Base-by-base conservation (phyloP, 2,113 vertebrate genomes). In the Lota lota region DNA sequence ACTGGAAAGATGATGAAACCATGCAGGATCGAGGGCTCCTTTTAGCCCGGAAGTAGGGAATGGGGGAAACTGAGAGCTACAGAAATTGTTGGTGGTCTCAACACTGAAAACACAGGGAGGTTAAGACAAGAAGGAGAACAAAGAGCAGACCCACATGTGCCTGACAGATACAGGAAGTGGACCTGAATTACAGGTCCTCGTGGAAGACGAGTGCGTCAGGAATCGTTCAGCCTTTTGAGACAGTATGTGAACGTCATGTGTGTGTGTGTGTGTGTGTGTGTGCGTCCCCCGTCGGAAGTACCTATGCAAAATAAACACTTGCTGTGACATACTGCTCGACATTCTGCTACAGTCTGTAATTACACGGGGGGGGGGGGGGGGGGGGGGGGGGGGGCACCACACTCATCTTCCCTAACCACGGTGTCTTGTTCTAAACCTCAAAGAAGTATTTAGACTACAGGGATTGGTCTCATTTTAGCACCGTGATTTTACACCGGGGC, bases 161-260 rank as follows among this genome's bases (percentile, higher is more conserved):
- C 17, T 10, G 21, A 69, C 69, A 69, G 61, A 79, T 12, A 73
- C 63, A 78, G 75, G 73, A 76, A 80, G 77, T 65, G 20, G 69
- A 4, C 4, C 19, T 28, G 68, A 66, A 79, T 40, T 47, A 70
- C 36, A 64, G 61, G 22, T 57, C 66, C 71, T 71, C 22, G 22
- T 56, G 71, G 64, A 68, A 77, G 57, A 33, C 40, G 21, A 59
- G 28, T 17, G 36, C 56, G 67, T 28, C 51, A 22, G 63, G 68
- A 61, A 4, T 3, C 12, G 7, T 50, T n/a, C 11, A 33, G 3
- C 6, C 8, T n/a, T 6, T 16, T 10, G 28, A 33, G 28, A 33
- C 28, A 1, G 40, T 14, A 14, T 47, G 40, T 47, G 40, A 12
- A 8, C 10, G 40, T 47, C 3, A 14, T 8, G 40, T 11, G 40